Evolutionary conservation across 2,888 invertebrate genomes (phyloP).

Genomic region (Drosophila engyochracea): DNA sequence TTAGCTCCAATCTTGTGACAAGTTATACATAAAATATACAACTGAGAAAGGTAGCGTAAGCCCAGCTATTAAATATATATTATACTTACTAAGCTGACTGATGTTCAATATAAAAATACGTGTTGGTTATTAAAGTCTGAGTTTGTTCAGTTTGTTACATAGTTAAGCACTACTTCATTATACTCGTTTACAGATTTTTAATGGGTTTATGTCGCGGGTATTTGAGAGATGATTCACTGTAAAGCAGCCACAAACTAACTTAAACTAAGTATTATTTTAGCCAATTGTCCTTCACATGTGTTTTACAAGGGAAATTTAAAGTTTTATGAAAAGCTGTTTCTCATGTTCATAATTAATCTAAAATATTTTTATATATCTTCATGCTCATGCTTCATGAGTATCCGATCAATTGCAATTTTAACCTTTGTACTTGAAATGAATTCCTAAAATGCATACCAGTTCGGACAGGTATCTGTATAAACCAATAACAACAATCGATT

Average conservation of each 20-base stretch:
- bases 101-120: no score
- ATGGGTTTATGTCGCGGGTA: neutral
- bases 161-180: neutral
- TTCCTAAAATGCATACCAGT: slow-evolving; percentile 31
- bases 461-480: slow-evolving; percentile 18
- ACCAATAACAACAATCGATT: slow-evolving; percentile 43
- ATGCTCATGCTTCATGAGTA: neutral
- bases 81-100: neutral
- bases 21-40: neutral
- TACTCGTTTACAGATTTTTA: neutral
- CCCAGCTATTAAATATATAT: neutral
- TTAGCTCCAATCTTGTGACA: neutral
- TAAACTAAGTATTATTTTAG: neutral
- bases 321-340: neutral
- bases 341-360: neutral
- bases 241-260: neutral
- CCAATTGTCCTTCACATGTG: neutral
- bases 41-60: neutral
- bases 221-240: neutral
- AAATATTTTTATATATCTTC: neutral
- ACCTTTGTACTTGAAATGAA: slow-evolving; percentile 4
- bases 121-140: neutral
- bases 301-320: neutral
- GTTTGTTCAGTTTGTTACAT: neutral
- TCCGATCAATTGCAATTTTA: neutral